These are phyloP conservation scores for Entomyzon cyanotis DNA, from an alignment of 2,113 vertebrate genomes.

Conservation along the genomic window DNA sequence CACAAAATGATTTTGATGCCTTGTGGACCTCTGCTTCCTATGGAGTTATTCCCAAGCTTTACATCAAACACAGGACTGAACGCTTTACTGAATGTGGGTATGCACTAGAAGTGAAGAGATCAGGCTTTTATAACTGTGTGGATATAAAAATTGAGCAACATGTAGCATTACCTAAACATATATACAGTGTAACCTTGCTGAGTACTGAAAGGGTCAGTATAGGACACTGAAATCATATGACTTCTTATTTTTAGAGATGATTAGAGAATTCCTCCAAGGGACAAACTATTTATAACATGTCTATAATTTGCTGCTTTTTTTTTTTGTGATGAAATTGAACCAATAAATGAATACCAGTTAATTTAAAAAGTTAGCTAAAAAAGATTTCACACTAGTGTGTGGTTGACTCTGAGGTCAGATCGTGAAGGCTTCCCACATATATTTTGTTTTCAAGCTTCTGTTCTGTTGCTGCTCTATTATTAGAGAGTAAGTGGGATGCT, in stretches of 20 bases:
- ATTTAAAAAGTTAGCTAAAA: neutral
- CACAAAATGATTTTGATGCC: neutral
- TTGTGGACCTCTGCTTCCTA: neutral
- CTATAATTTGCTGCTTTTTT: neutral
- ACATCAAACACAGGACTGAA: neutral
- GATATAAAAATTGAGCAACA: neutral
- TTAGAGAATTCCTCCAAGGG: slow-evolving; percentile 32
- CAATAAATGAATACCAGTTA: neutral
- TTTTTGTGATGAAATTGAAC: neutral
- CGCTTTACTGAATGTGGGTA: neutral
- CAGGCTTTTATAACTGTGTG: neutral
- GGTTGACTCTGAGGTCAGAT: neutral
- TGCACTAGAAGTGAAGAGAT: neutral
- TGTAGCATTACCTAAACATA: neutral
- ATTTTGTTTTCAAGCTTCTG: slow-evolving; percentile 19
- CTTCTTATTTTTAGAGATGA: slow-evolving; percentile 49
- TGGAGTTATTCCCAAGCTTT: neutral
- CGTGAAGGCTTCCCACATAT: neutral
- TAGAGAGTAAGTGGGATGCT: slow-evolving; percentile 32
- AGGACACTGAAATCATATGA: neutral
- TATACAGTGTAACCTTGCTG: neutral
- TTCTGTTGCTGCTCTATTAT: slow-evolving; percentile 13
- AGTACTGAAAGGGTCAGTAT: neutral
- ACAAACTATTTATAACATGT: neutral
- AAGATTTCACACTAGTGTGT: neutral